Evolutionary conservation across 2,113 vertebrate genomes (phyloP), one percentile per base, ranked within the genome.

Genomic region (Chaetura pelagica): DNA sequence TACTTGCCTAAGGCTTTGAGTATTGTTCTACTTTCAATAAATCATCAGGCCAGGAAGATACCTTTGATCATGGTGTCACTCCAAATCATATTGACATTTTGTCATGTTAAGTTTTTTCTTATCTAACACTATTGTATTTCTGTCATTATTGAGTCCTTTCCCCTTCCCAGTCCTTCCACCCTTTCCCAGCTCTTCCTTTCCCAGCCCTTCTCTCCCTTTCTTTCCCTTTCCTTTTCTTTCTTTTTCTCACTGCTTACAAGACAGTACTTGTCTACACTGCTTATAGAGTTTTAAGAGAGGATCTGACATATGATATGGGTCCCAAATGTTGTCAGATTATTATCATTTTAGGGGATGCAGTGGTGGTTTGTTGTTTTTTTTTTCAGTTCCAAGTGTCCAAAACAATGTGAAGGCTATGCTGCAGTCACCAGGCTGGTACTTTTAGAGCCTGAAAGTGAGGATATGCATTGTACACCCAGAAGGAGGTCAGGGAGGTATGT

Each of bases 401-500:
- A 81, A 32, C 38, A 76, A 42, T 4, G 6, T 38, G 54, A 58
- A 66, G 9, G 16, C 9, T 79, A 40, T 74, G 26, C 12, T 79
- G 44, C 21, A 92, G 16, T 75, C 3, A 55, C 20, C 6, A 64
- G 30, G 11, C 20, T 44, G 32, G 4, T 32, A 27, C 8, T 66
- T 64, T 21, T 34, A 40, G 4, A 44, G 10, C 35, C 15, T 32
- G 24, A n/a, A 24, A 42, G 6, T 4, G 16, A 46, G 24, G 15
- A 19, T 46, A 8, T 15, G 2, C 57, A 7, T 14, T 66, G 12
- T 27, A 29, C 4, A 3, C 13, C 18, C 10, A 10, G 10, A 22
- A 7, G 3, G 12, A 0, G 2, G 8, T 46, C 13, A 18, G 15
- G 29, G 35, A 63, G 9, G 10, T 58, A 4, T 7, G 1, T 14